Evolutionary conservation across 2,888 invertebrate genomes (phyloP).

Genomic region (Lasioglossum lativentre): DNA sequence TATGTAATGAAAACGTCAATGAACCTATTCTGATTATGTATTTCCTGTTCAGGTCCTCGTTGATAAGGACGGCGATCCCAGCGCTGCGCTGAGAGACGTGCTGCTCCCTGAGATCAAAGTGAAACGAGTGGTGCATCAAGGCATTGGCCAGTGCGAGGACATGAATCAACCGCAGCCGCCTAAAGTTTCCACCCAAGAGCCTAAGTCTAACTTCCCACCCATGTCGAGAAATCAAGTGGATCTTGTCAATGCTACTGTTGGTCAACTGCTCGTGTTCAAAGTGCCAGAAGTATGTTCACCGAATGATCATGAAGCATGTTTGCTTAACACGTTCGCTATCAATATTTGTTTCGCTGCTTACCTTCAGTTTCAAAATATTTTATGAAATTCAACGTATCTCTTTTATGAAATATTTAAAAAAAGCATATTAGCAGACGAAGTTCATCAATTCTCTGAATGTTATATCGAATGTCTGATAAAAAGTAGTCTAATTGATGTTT

Average conservation of each 20-base stretch:
- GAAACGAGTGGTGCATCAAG: constrained; percentile 88
- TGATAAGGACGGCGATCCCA: constrained; percentile 87
- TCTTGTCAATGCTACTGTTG: constrained; percentile 92
- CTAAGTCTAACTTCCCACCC: constrained; percentile 90
- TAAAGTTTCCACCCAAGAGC: constrained; percentile 86
- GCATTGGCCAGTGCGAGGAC: constrained; percentile 89
- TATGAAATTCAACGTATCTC: not conserved
- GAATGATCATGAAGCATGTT: not conserved
- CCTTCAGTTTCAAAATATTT: not conserved
- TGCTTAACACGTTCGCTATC: no score
- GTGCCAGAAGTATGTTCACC: constrained; percentile 89
- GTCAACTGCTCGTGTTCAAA: constrained; percentile 92
- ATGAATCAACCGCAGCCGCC: constrained; percentile 83
- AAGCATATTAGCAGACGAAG: not conserved
- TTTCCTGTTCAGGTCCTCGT: constrained; percentile 83
- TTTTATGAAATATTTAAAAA: not conserved
- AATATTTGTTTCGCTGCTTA: not conserved
- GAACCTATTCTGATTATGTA: not conserved
- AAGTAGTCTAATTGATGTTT: no score
- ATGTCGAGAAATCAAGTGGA: constrained; percentile 94
- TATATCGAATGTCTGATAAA: no score
- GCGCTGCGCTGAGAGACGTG: constrained; percentile 86
- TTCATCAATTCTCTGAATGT: no score
- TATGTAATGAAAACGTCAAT: not conserved
- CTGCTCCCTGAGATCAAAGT: constrained; percentile 89